Percentiles rank a stretch among this genome's conserved stretches.
phyloP scores from a whole-genome alignment of 2,797 vertebrate species.

The Smutsia gigantea region DNA sequence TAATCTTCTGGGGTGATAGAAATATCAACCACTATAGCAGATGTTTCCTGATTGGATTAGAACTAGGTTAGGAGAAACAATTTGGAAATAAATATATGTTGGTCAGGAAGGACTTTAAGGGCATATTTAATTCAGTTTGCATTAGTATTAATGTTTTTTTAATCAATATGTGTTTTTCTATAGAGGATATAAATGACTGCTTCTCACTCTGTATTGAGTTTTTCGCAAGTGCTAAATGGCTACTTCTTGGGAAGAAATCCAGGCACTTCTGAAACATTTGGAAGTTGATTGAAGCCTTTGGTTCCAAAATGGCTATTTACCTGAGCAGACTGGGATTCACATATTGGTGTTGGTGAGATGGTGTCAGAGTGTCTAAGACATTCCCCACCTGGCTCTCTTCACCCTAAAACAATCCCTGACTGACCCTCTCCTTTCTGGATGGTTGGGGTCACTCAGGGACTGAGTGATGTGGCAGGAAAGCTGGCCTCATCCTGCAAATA shows the following conservation, averaged over 20 bases:
- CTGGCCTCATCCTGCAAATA: background rate
- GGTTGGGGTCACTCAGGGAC: background rate
- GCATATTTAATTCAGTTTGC: background rate
- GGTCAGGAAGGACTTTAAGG: background rate
- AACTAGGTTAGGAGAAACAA: background rate
- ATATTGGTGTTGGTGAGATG: conserved; percentile 73
- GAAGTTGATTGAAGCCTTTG: conserved; percentile 61
- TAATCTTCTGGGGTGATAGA: background rate
- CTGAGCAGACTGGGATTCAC: conserved; percentile 79
- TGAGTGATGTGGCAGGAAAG: conserved; percentile 74
- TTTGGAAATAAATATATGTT: background rate
- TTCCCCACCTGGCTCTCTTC: conserved; percentile 75
- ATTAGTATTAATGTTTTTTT: background rate
- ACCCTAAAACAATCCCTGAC: conserved; percentile 64
- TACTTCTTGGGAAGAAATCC: conserved; percentile 58
- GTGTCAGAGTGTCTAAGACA: conserved; percentile 70
- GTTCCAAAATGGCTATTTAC: conserved; percentile 69
- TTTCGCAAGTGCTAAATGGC: conserved; percentile 18
- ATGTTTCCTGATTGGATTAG: conserved; percentile 50
- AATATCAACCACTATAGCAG: background rate
- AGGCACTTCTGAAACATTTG: conserved; percentile 71
- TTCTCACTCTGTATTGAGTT: background rate
- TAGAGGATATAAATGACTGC: background rate
- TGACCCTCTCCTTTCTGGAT: conserved; percentile 56
- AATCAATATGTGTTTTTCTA: background rate